Evolutionary conservation across 2,888 invertebrate genomes (phyloP), one percentile per base, ranked within the genome.

Genomic region (Drosophila glabriapex): DNA sequence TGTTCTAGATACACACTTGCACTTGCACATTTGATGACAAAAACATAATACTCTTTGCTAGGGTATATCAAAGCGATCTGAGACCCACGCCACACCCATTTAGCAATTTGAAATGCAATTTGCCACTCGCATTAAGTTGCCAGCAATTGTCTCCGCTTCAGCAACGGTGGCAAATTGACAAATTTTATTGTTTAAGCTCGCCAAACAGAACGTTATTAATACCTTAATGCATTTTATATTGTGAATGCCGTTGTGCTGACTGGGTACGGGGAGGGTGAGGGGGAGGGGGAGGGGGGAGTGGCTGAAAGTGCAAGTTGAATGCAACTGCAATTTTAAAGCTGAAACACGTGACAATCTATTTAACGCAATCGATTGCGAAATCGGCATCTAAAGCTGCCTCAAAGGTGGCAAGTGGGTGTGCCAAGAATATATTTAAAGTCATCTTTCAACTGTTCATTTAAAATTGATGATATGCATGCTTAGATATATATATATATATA

Each of bases 121-220:
- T 86, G 85, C 90, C 85, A 90, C 62, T 83, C 76, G 90, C 86
- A 82, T 75, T 86, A 75, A 78, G 76, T 84, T 79, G 85, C 78
- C 69, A 63, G 64, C 83, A 82, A 69, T 72, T 73, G 76, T 64
- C 73, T 68, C 49, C 68, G 60, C 60, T 67, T 31, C 73, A 73
- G 76, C 60, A 68, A 54, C 91, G 73, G 87, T 89, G 87, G 87
- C 91, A 87, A 87, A 77, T 86, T 90, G 87, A 87, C 87, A 87
- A 87, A 89, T 87, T 89, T 89, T 80, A 87, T 87, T 87, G 89
- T 83, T 87, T 77, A 78, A 90, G 76, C 74, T 63, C 65, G 78
- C 55, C 75, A 78, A 76, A 80, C 73, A 72, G 71, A 89, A 68
- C 56, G 83, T 76, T 90, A 80, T 85, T 88, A 85, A 85, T 90